Conservation (phyloP, 2,888 invertebrate species). For the Melinaea menophilus region DNA sequence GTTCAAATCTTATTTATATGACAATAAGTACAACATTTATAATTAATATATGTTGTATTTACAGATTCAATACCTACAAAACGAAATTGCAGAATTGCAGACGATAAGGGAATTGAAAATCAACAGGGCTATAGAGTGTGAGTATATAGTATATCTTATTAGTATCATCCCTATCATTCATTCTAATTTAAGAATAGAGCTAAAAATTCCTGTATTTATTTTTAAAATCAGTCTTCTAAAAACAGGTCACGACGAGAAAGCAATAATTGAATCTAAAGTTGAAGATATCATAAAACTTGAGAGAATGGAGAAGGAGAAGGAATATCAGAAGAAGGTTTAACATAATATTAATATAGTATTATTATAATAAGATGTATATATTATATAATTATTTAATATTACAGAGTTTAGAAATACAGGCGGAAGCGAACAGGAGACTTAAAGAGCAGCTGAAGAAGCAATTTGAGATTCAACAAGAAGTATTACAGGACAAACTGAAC, state of each 20-base stretch:
- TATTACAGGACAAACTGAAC: slow-evolving; percentile 84
- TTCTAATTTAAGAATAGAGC: too few relatives aligned
- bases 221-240: slow-evolving; percentile 4
- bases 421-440: slow-evolving; percentile 84
- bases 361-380: background rate
- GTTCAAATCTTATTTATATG: too few relatives aligned
- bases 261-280: slow-evolving; percentile 78
- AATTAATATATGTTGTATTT: slow-evolving; percentile 26
- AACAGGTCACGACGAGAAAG: slow-evolving; percentile 64
- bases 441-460: slow-evolving; percentile 89
- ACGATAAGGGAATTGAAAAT: slow-evolving; percentile 62
- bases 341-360: background rate
- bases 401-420: slow-evolving; percentile 81
- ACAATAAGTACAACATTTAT: background rate
- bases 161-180: too few relatives aligned
- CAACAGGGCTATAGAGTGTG: slow-evolving; percentile 68
- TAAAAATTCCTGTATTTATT: too few relatives aligned
- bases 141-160: slow-evolving; percentile 35
- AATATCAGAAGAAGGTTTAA: slow-evolving; percentile 83
- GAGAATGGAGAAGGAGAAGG: slow-evolving; percentile 80
- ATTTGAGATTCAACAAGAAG: slow-evolving; percentile 90
- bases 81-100: slow-evolving; percentile 62
- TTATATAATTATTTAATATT: slow-evolving; percentile 8
- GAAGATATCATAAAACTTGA: slow-evolving; percentile 84
- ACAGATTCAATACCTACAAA: slow-evolving; percentile 63